Percentiles rank a stretch among this genome's conserved stretches.
Conservation (phyloP, 1,140 invertebrate genomes). For the Drosophila hydei region DNA sequence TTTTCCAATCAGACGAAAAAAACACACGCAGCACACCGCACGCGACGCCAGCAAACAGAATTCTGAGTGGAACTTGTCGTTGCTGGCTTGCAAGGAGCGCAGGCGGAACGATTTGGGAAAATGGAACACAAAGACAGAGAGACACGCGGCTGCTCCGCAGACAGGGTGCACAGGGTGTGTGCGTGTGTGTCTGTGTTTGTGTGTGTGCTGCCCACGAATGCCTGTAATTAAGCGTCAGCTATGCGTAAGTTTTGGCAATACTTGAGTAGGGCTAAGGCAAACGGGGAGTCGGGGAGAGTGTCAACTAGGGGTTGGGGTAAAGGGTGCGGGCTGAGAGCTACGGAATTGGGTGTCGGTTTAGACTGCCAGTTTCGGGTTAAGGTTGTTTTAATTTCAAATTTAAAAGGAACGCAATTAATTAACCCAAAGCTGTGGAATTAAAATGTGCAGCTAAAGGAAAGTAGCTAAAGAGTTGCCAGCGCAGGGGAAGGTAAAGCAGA, state of each 20-base stretch:
- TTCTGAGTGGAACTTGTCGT: slow-evolving; percentile 63
- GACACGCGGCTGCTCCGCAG: not conserved
- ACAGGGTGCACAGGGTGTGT: slow-evolving; percentile 9
- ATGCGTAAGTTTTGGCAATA: slow-evolving; percentile 41
- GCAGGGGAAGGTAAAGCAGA: not conserved
- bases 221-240: slow-evolving; percentile 65
- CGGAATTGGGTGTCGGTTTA: not conserved
- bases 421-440: slow-evolving; percentile 61
- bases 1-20: slow-evolving; percentile 56
- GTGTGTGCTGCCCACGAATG: slow-evolving; percentile 29
- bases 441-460: slow-evolving; percentile 32
- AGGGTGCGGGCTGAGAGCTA: too few relatives aligned
- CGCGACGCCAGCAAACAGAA: slow-evolving; percentile 72
- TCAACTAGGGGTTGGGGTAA: not conserved
- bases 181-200: not conserved
- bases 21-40: slow-evolving; percentile 51
- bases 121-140: slow-evolving; percentile 30
- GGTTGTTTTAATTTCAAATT: slow-evolving; percentile 74
- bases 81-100: slow-evolving; percentile 48
- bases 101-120: slow-evolving; percentile 48
- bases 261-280: not conserved
- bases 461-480: not conserved
- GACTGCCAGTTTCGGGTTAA: slow-evolving; percentile 18
- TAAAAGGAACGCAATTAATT: slow-evolving; percentile 76
- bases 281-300: not conserved